These are phyloP conservation scores for Ochotona princeps DNA, from an alignment of 2,113 vertebrate genomes.

Conservation along the genomic window DNA sequence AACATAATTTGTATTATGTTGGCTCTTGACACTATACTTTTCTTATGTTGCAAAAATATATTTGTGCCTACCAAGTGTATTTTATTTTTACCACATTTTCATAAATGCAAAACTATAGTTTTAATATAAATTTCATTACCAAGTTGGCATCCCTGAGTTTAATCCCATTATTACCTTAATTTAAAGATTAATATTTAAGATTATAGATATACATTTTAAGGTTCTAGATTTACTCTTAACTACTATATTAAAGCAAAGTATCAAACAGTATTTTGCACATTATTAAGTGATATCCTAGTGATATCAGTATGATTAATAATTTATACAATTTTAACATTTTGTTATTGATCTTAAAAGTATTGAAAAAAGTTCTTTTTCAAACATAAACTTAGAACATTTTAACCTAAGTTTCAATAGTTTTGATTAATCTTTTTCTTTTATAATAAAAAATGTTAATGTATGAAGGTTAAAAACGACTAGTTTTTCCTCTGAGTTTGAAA, in stretches of 20 bases:
- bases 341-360: not conserved
- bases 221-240: not conserved
- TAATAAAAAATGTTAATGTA: too few relatives aligned
- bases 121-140: conserved; percentile 64
- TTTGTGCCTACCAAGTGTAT: conserved; percentile 68
- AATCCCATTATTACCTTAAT: not conserved
- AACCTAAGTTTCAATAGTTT: not conserved
- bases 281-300: not conserved
- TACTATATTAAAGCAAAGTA: conserved; percentile 5
- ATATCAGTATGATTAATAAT: not conserved
- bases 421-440: too few relatives aligned
- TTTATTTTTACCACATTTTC: conserved; percentile 76
- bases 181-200: not conserved
- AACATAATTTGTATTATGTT: conserved; percentile 76
- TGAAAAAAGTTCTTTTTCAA: not conserved
- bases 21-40: conserved; percentile 74
- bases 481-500: not conserved
- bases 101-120: conserved; percentile 59
- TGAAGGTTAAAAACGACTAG: not conserved
- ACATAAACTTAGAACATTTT: conserved; percentile 2
- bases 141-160: not conserved
- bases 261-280: not conserved
- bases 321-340: conserved; percentile 41
- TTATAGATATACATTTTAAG: not conserved
- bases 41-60: conserved; percentile 73